Evolutionary conservation across 2,888 invertebrate species (phyloP), one percentile per base, ranked within the genome.

Genomic region (Parochlus steinenii): DNA sequence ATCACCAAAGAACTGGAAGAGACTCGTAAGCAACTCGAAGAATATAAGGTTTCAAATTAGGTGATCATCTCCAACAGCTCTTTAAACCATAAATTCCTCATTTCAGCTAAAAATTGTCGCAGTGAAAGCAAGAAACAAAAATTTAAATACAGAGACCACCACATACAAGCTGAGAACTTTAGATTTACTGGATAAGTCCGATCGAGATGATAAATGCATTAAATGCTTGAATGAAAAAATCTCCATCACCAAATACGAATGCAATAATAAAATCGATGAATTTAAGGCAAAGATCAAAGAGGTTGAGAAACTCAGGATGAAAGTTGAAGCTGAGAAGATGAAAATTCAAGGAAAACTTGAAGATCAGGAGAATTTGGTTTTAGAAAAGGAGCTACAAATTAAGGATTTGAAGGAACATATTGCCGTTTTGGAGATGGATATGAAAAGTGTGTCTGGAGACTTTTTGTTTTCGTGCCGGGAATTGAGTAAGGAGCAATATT

Each of bases 51-150:
- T 3, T 66, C 69, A 19, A 57, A 71, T 39, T 68, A 69, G 16
- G n/a, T n/a, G 69, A 69, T 1, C 50, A 67, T 5, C 74, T n/a
- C n/a, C n/a, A n/a, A n/a, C n/a, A n/a, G n/a, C n/a, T n/a, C n/a
- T n/a, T n/a, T n/a, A n/a, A n/a, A n/a, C n/a, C n/a, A n/a, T n/a
- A n/a, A n/a, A n/a, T n/a, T n/a, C n/a, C n/a, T n/a, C n/a, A n/a
- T n/a, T n/a, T n/a, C n/a, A 69, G 44, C 69, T 61, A 40, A 79
- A 74, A 49, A 49, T 71, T 2, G 71, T 76, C n/a, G 73, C 69
- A 1, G 57, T 69, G 1, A 73, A 67, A 50, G 74, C 77, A 19
- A 66, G 82, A 44, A 68, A 71, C 39, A 69, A 68, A 48, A 74
- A 72, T 33, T 54, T 82, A 15, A 76, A 76, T 45, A 68, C 67